Conservation (phyloP, 2,113 vertebrate species). For the Lucifuga dentata region DNA sequence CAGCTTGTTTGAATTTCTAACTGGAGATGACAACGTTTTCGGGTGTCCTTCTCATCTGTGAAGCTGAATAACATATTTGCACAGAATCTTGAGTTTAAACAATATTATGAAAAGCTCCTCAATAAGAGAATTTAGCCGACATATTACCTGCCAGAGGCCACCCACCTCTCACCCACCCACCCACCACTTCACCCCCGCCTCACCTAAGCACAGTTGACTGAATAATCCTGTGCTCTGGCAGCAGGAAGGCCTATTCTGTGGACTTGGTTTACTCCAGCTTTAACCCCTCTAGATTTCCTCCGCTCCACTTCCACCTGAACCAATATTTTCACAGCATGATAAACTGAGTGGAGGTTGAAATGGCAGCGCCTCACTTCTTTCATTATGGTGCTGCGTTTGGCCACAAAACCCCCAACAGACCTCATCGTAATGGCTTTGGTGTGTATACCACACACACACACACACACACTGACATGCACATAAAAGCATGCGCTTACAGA, state of each 20-base stretch:
- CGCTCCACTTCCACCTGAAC: conserved; percentile 66
- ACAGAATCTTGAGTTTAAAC: background rate
- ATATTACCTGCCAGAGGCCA: conserved; percentile 15
- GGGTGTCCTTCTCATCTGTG: no score
- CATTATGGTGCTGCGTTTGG: conserved; percentile 52
- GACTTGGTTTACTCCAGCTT: conserved; percentile 45
- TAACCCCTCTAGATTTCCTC: conserved; percentile 61
- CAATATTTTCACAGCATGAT: conserved; percentile 74
- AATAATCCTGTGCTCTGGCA: conserved; percentile 58
- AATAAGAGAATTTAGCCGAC: conserved; percentile 4
- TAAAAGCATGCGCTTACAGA: background rate
- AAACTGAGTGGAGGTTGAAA: conserved; percentile 61
- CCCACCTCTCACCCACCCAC: no score
- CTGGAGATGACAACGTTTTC: background rate
- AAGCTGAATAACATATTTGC: no score
- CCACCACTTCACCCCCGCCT: conserved; percentile 29
- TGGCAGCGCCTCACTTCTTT: conserved; percentile 50
- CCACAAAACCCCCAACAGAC: conserved; percentile 45
- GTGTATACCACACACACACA: background rate
- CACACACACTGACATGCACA: background rate
- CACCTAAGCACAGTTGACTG: conserved; percentile 24
- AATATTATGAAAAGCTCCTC: background rate
- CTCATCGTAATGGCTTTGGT: conserved; percentile 36
- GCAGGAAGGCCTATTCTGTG: conserved; percentile 62
- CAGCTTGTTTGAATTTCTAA: background rate